Percentiles rank a stretch among this genome's conserved stretches.
These are phyloP conservation scores for Acromyrmex echinatior DNA, from an alignment of 1,140 invertebrate genomes.

Conservation along the genomic window DNA sequence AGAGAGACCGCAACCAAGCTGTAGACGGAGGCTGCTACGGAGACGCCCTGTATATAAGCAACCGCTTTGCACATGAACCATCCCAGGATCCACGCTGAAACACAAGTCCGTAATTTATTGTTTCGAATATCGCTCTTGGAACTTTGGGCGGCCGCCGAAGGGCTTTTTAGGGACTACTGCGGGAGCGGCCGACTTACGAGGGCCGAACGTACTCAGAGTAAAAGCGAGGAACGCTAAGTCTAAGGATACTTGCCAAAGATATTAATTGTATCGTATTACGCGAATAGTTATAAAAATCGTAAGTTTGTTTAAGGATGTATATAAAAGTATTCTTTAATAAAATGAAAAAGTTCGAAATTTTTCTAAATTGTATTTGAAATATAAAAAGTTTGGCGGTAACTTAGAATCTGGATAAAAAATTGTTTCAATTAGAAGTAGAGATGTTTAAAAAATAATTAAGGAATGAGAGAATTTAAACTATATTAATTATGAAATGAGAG, in stretches of 20 bases:
- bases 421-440: no score
- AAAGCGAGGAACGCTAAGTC: background rate
- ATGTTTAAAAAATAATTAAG: no score
- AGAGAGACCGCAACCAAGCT: conserved; percentile 97
- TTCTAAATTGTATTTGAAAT: no score
- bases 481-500: no score
- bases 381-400: no score
- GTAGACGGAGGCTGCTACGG: conserved; percentile 97
- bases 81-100: conserved; percentile 97
- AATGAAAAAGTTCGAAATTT: no score
- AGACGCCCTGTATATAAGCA: conserved; percentile 97
- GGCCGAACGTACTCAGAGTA: background rate
- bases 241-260: conserved; percentile 13
- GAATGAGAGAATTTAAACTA: no score
- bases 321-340: no score
- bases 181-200: conserved; percentile 3
- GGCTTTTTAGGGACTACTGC: conserved; percentile 38
- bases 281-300: background rate
- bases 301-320: background rate
- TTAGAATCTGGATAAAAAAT: no score
- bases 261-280: conserved; percentile 1
- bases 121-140: conserved; percentile 8
- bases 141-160: conserved; percentile 8
- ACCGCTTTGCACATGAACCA: conserved; percentile 98
- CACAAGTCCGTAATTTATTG: conserved; percentile 73